Base-by-base conservation (phyloP, 2,888 invertebrate genomes). In the Amblyjoppa fuscipennis region DNA sequence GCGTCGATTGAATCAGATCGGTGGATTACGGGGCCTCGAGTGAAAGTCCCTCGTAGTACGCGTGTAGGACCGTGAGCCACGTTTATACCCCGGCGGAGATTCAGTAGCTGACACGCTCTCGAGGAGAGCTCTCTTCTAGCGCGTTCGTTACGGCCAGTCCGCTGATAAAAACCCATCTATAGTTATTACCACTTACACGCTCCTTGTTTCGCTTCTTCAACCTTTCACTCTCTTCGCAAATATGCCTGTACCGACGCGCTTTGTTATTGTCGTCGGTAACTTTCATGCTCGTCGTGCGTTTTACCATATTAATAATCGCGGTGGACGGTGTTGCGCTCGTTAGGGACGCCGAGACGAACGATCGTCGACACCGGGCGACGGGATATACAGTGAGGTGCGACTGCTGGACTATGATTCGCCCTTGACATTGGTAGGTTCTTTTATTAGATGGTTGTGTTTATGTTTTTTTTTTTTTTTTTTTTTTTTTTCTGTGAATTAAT, bases 1-100 rank as follows among this genome's bases (percentile, higher is more conserved):
- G 75, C 79, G 79, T 45, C 81, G 83, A 59, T 59, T 84, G 84
- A 86, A 83, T 87, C 84, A 70, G 87, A 81, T 85, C 81, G 82
- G 69, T 53, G 82, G 77, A 87, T 88, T 87, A 87, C 84, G 77
- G 77, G 81, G 73, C 59, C 75, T 56, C 74, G 73, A 87, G 88
- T 87, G 88, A 88, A 88, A 88, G 88, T 88, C 25, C 82, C 87
- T 84, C 85, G 85, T 85, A 82, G 75, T 76, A 64, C 51, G 49
- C 25, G 25, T 49, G 25, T 64, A 38, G 61, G 45, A 20, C 61
- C 64, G 45, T 16, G 71, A 45, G 70, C 45, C 81, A 73, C 81
- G 70, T 86, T 82, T 80, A 16, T 16, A 86, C 79, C 75, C 41
- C 38, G 59, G 51, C 51, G 41, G 41, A 76, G 56, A 81, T 79